Conservation (phyloP, 2,888 invertebrate species). For the Cabera pusaria region DNA sequence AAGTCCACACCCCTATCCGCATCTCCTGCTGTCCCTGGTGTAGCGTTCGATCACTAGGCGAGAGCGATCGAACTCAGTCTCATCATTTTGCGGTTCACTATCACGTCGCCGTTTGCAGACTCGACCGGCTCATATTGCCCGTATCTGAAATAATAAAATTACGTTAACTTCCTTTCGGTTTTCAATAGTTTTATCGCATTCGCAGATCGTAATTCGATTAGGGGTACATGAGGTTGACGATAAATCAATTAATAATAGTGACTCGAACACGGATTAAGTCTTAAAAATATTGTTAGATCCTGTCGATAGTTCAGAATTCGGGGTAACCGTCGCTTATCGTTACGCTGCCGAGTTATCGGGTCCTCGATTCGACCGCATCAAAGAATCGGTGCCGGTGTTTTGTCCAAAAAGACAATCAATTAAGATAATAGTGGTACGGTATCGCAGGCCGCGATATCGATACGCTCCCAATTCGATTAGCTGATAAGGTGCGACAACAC, state of each 20-base stretch:
- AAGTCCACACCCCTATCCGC: slow-evolving; percentile 75
- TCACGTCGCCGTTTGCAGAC: slow-evolving; percentile 36
- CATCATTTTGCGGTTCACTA: slow-evolving; percentile 41
- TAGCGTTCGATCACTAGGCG: slow-evolving; percentile 43
- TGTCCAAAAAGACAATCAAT: slow-evolving; percentile 77
- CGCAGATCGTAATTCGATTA: neutral
- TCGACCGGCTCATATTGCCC: slow-evolving; percentile 53
- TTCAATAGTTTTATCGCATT: slow-evolving; percentile 8
- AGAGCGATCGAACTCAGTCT: slow-evolving; percentile 48
- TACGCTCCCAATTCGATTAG: slow-evolving; percentile 80
- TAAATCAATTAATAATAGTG: slow-evolving; percentile 19
- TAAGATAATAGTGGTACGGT: slow-evolving; percentile 73
- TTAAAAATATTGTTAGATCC: slow-evolving; percentile 21
- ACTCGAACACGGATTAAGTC: slow-evolving; percentile 18
- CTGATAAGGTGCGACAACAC: slow-evolving; percentile 73
- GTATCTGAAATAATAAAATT: slow-evolving; percentile 55
- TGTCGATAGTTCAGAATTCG: slow-evolving; percentile 23
- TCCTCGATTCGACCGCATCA: slow-evolving; percentile 49
- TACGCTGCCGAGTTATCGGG: slow-evolving; percentile 31
- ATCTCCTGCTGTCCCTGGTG: slow-evolving; percentile 62
- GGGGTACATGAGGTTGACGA: too few species aligned
- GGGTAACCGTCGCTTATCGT: slow-evolving; percentile 24
- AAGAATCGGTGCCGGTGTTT: slow-evolving; percentile 61
- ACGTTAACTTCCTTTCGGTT: slow-evolving; percentile 7
- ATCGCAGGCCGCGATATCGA: slow-evolving; percentile 75